These are phyloP conservation scores for Orchestia grillus DNA, from an alignment of 1,140 invertebrate genomes.

Conservation along the genomic window DNA sequence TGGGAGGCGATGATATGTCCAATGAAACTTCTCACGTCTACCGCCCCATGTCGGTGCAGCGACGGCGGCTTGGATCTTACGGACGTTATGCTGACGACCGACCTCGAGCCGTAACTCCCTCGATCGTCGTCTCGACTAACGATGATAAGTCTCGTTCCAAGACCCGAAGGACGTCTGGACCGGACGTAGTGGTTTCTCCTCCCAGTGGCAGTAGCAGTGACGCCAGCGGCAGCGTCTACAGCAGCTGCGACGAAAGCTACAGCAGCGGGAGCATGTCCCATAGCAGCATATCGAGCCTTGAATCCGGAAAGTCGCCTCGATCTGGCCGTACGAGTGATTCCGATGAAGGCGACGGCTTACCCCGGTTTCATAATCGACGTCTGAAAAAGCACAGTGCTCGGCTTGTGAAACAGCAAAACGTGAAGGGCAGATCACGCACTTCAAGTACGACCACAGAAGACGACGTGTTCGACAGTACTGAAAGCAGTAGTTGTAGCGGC, in stretches of 20 bases:
- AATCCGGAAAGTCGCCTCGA: background rate
- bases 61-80: slow-evolving; percentile 35
- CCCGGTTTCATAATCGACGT: background rate
- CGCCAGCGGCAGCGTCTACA: background rate
- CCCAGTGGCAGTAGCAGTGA: slow-evolving; percentile 33
- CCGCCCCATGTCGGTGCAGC: background rate
- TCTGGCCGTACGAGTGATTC: slow-evolving; percentile 8
- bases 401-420: background rate
- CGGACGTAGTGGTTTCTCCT: slow-evolving; percentile 35
- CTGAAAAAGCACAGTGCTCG: background rate
- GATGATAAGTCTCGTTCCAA: background rate
- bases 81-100: background rate
- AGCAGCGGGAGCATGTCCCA: slow-evolving; percentile 37
- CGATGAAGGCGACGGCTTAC: background rate
- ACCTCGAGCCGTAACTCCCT: slow-evolving; percentile 1
- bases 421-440: background rate
- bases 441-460: slow-evolving; percentile 21
- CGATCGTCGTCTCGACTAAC: background rate
- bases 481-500: background rate
- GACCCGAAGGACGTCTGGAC: background rate
- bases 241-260: slow-evolving; percentile 3
- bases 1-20: background rate
- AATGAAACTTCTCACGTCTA: slow-evolving; percentile 3
- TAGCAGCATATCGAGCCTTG: slow-evolving; percentile 28
- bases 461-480: slow-evolving; percentile 38